Conservation (phyloP, 2,888 invertebrate genomes). For the Chironomus riparius region DNA sequence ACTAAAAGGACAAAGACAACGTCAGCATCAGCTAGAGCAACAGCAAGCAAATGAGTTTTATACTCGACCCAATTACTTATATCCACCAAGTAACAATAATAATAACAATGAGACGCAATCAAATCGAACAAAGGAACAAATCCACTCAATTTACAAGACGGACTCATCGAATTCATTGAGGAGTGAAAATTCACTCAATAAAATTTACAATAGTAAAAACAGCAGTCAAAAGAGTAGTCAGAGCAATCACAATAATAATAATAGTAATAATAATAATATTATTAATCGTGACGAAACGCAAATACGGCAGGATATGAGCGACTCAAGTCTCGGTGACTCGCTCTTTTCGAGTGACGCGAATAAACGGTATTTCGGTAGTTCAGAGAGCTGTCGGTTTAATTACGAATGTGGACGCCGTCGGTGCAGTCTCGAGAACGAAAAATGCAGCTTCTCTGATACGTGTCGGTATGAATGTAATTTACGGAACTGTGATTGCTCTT, state of each 20-base stretch:
- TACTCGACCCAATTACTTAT: slow-evolving; percentile 35
- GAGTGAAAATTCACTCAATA: slow-evolving; percentile 38
- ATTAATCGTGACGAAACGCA: slow-evolving; percentile 17
- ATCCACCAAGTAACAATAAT: slow-evolving; percentile 31
- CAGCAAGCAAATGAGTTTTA: slow-evolving; percentile 28
- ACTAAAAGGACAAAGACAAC: slow-evolving; percentile 31
- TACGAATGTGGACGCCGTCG: slow-evolving; percentile 38
- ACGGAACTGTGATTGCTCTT: slow-evolving; percentile 42
- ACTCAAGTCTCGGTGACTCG: slow-evolving; percentile 37
- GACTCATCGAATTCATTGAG: slow-evolving; percentile 41
- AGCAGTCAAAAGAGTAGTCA: slow-evolving; percentile 22
- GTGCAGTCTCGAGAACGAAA: slow-evolving; percentile 40
- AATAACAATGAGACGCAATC: slow-evolving; percentile 30
- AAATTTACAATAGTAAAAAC: slow-evolving; percentile 38
- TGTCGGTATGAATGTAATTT: slow-evolving; percentile 39
- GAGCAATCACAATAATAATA: background rate
- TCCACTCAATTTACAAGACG: slow-evolving; percentile 39
- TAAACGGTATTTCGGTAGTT: slow-evolving; percentile 40
- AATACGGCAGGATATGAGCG: slow-evolving; percentile 33
- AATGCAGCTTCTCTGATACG: slow-evolving; percentile 41
- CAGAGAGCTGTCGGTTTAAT: slow-evolving; percentile 41
- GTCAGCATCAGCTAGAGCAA: background rate
- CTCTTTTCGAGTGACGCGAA: slow-evolving; percentile 37
- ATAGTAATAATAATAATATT: too few species aligned
- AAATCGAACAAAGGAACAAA: slow-evolving; percentile 34